Percentiles rank a stretch among this genome's conserved stretches.
These are phyloP conservation scores for Takifugu ocellatus DNA, from an alignment of 2,797 vertebrate genomes.

Conservation along the genomic window DNA sequence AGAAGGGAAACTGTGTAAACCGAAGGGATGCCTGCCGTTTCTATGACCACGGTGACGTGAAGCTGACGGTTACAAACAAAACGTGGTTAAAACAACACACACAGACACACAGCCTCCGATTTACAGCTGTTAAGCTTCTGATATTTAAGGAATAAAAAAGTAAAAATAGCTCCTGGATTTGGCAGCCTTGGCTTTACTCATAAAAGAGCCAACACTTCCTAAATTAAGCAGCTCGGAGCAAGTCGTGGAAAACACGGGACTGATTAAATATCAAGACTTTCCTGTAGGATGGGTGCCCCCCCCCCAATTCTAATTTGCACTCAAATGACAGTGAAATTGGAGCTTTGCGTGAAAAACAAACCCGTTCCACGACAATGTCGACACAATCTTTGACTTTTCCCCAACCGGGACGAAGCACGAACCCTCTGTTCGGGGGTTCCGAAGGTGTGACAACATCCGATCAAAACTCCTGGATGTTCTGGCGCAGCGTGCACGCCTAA, in stretches of 20 bases:
- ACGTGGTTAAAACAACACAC: not conserved
- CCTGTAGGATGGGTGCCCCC: slow-evolving; percentile 15
- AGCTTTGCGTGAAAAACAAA: not conserved
- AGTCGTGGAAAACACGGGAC: no score
- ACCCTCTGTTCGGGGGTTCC: no score
- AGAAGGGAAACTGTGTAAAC: slow-evolving; percentile 24
- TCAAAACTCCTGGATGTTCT: no score
- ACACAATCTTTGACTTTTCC: no score
- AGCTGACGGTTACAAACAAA: not conserved
- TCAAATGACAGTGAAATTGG: slow-evolving; percentile 11
- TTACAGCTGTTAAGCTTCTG: slow-evolving; percentile 15
- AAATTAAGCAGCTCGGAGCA: not conserved
- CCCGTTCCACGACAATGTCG: no score
- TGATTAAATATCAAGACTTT: slow-evolving; percentile 3
- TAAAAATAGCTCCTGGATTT: no score
- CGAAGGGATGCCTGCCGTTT: not conserved
- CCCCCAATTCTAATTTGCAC: slow-evolving; percentile 7
- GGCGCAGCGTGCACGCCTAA: no score
- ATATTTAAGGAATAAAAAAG: not conserved
- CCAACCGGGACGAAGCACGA: no score
- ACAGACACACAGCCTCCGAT: slow-evolving; percentile 6
- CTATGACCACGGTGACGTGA: not conserved
- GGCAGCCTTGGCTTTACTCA: not conserved
- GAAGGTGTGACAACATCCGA: no score
- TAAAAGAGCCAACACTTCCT: not conserved